Conservation (phyloP, 2,888 invertebrate genomes). For the Entomobrya proxima region DNA sequence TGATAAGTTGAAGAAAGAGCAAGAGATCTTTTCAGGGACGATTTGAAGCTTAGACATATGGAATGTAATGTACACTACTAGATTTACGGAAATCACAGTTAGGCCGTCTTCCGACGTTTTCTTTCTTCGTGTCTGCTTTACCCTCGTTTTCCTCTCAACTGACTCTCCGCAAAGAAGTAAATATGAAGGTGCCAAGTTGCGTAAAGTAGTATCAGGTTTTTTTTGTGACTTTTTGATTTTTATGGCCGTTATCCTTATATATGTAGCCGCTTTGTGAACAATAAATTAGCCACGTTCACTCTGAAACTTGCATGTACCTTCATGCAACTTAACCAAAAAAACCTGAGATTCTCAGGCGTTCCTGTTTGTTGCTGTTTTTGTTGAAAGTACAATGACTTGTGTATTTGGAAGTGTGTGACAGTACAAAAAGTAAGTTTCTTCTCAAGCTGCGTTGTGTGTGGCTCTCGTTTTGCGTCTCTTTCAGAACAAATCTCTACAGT, state of each 20-base stretch:
- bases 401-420: constrained; percentile 7
- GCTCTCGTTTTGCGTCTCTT: neutral
- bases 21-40: constrained; percentile 11
- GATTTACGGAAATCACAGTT: constrained; percentile 33
- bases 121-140: neutral
- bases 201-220: constrained; percentile 25
- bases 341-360: neutral
- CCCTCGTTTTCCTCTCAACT: neutral
- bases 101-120: constrained; percentile 11
- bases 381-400: neutral
- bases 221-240: constrained; percentile 57
- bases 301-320: neutral
- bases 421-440: neutral
- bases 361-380: neutral
- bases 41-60: constrained; percentile 16
- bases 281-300: constrained; percentile 14
- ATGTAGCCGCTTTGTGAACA: constrained; percentile 17
- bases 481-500: neutral
- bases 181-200: constrained; percentile 30
- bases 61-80: neutral
- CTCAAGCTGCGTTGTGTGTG: neutral
- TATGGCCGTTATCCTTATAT: constrained; percentile 37
- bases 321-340: neutral
- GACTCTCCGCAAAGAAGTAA: constrained; percentile 22
- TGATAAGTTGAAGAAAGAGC: neutral